phyloP scores from a whole-genome alignment of 2,113 vertebrate species.

The Felis catus region DNA sequence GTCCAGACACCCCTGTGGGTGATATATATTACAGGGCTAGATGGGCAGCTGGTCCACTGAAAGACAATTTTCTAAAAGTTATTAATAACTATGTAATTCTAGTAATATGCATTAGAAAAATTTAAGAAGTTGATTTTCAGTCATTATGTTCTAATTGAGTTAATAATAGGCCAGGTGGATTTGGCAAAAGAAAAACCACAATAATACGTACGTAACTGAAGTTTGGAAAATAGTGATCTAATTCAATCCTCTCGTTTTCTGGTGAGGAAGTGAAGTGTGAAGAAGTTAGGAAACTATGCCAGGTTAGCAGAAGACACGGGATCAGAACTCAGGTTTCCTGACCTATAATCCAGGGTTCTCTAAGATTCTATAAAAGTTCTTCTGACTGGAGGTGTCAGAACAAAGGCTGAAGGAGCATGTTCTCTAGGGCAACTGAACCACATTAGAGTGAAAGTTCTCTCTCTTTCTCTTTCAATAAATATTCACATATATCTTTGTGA shows the following conservation, averaged over 20 bases:
- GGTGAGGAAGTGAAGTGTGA: not conserved
- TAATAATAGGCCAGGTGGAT: not conserved
- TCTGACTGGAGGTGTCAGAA: not conserved
- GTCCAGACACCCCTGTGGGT: accelerated
- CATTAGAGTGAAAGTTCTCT: not conserved
- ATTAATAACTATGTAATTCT: not conserved
- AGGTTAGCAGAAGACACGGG: not conserved
- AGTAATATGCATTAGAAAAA: not conserved
- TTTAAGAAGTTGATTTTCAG: not conserved
- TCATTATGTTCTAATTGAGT: not conserved
- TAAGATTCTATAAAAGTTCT: not conserved
- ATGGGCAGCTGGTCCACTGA: not conserved
- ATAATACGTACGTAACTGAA: not conserved
- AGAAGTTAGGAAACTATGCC: not conserved
- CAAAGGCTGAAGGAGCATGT: not conserved
- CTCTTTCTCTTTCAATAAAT: not conserved
- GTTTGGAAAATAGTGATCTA: not conserved
- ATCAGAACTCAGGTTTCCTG: not conserved
- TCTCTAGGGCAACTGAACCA: not conserved
- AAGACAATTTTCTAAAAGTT: not conserved
- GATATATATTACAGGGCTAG: not conserved
- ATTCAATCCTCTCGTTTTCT: not conserved
- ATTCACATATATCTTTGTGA: not conserved
- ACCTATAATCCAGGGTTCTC: no score
- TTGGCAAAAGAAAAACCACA: not conserved